Base-by-base conservation (phyloP, 2,113 vertebrate species). In the Grus americana region DNA sequence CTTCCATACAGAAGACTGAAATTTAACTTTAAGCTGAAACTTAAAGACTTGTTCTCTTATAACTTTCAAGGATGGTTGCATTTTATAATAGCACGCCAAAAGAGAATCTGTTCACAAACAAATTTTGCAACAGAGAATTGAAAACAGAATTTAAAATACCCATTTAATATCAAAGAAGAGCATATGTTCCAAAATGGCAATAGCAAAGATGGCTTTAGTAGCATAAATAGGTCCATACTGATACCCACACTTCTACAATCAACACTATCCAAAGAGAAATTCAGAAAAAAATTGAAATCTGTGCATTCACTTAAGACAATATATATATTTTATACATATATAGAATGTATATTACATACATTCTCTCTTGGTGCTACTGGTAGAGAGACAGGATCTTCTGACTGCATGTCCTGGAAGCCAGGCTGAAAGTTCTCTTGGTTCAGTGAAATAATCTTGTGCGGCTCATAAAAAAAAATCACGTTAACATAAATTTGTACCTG, bases 401-500 rank as follows among this genome's bases (percentile, higher is more conserved):
- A 42, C 46, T 42, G 40, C 1, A 0, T 3, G 8, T 27, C 55
- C 21, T 5, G 32, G 75, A 91, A 96, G 30, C n/a, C 72, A 78
- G 30, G 52, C 42, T 89, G 19, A 63, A 84, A 84, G 44, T 20
- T 17, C 0, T 24, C 36, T 58, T 42, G 44, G 62, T n/a, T 92
- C 67, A 88, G 34, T 50, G 36, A 46, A 83, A 70, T 10, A 47
- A 50, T 62, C 79, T 74, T 9, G 32, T 73, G 57, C 62, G 82
- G 55, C 24, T 40, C 18, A 36, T 10, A 12, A 57, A 81, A 57
- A 57, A 57, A 34, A 34, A 34, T 23, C 17, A 78, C 17, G 9
- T 44, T 63, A 90, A 74, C 38, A 81, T 23, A 63, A 79, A 80
- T 90, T 73, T 79, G 70, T 98, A 99, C 99, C 99, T 99, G 99